Percentiles rank a stretch among this genome's conserved stretches.
Conservation (phyloP, 2,113 vertebrate species). For the Entomyzon cyanotis region DNA sequence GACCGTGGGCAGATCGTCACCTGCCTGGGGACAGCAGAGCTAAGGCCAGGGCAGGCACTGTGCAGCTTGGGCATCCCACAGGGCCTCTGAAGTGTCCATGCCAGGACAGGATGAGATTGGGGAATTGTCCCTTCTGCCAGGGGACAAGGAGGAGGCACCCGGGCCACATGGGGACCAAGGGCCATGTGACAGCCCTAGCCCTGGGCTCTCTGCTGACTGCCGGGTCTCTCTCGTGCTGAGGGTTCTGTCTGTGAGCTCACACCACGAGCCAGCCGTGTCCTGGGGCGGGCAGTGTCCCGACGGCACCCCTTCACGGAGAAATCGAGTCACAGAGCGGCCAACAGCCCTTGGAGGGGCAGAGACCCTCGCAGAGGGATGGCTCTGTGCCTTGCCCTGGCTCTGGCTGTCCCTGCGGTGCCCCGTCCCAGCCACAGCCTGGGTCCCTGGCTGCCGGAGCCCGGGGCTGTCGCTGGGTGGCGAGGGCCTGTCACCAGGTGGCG, state of each 20-base stretch:
- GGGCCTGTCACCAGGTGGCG: not conserved
- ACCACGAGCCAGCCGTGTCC: fast-evolving
- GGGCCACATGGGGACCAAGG: not conserved
- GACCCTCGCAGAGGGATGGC: not conserved
- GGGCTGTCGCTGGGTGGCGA: not conserved
- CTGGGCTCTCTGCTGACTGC: not conserved
- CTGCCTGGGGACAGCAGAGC: not conserved
- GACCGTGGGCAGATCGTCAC: fast-evolving
- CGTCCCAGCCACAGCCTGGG: fast-evolving
- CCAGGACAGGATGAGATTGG: fast-evolving
- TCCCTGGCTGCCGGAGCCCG: not conserved
- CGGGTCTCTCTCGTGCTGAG: no score
- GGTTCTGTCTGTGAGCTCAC: not conserved
- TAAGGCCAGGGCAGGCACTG: not conserved
- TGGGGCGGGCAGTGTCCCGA: not conserved
- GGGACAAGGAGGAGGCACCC: not conserved
- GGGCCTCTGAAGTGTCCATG: not conserved
- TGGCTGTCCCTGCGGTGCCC: no score
- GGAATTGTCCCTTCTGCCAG: not conserved
- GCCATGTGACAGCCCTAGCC: not conserved
- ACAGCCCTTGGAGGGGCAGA: not conserved
- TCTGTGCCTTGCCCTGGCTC: not conserved
- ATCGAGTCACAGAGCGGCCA: not conserved
- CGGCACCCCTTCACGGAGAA: not conserved
- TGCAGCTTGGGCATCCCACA: not conserved